Evolutionary conservation across 1,140 invertebrate species (phyloP), one percentile per base, ranked within the genome.

Genomic region (Micrasema minimum): DNA sequence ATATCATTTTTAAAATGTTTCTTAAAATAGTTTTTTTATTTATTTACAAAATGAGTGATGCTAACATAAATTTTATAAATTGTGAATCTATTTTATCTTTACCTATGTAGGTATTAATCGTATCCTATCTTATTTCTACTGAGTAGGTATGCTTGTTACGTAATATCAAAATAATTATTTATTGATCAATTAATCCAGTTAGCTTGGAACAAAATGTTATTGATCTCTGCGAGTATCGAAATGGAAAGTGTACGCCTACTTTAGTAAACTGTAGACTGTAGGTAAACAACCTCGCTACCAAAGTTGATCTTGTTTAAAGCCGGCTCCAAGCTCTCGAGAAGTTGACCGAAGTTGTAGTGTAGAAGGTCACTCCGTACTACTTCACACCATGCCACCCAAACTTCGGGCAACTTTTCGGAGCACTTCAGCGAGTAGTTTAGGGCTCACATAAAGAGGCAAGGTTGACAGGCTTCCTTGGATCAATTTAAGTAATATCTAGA

Each of bases 171-270:
- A 18, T 48, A 48, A 2, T 20, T 5, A 10, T 48, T 22, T 16
- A 10, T 10, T 48, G 7, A 22, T 20, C 14, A 10, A 11, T 48
- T 20, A 11, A 11, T 22, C 16, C 2, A 11, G 11, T 11, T n/a
- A 11, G 11, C 10, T 22, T 14, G 23, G 22, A n/a, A 1, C 35
- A 59, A 59, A 59, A 59, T 18, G 55, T 35, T 22, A 23, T 20
- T 14, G 55, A 41, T 16, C 16, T 38, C 55, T 59, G 55, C 37
- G 18, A 41, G 16, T 22, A 59, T 59, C 37, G 55, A 59, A 59
- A 59, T 59, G 55, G 55, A 59, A 59, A 59, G 55, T 59, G 37
- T 41, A 31, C 37, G 37, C 55, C 55, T 59, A 59, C 37, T 41
- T 41, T 57, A 37, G 12, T 57, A 4, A 37, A 57, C 37, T 18